Conservation (phyloP, 2,113 vertebrate species). For the Psittacara wagleri region DNA sequence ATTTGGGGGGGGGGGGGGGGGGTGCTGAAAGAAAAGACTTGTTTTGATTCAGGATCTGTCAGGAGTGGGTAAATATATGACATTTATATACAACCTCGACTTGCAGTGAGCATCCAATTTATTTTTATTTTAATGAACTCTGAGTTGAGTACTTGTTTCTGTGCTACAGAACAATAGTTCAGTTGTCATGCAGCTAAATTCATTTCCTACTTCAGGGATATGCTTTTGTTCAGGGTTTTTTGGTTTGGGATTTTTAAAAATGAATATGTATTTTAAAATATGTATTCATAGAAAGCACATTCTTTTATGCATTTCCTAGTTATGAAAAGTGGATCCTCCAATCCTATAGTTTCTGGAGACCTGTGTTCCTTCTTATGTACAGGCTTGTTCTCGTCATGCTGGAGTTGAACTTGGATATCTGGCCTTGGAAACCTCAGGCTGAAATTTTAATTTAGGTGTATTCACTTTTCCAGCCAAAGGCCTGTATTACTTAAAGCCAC, state of each 20-base stretch:
- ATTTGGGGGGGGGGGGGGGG: no score
- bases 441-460: neutral
- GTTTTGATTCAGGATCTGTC: neutral
- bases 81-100: neutral
- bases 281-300: neutral
- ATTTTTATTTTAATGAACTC: neutral
- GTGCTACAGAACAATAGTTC: neutral
- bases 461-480: neutral
- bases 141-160: neutral
- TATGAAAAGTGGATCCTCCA: neutral
- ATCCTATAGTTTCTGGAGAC: neutral
- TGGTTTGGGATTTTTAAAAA: neutral
- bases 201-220: neutral
- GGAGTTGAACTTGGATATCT: neutral
- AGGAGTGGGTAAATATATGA: neutral
- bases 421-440: neutral
- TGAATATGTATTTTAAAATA: neutral
- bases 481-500: neutral
- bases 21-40: neutral
- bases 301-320: neutral
- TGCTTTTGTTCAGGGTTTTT: neutral
- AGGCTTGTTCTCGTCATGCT: neutral
- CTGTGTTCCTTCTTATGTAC: neutral
- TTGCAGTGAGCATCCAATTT: neutral
- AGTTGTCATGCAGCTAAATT: neutral